Evolutionary conservation across 2,797 vertebrate genomes (phyloP).

Genomic region (Toxotes lorentzi): DNA sequence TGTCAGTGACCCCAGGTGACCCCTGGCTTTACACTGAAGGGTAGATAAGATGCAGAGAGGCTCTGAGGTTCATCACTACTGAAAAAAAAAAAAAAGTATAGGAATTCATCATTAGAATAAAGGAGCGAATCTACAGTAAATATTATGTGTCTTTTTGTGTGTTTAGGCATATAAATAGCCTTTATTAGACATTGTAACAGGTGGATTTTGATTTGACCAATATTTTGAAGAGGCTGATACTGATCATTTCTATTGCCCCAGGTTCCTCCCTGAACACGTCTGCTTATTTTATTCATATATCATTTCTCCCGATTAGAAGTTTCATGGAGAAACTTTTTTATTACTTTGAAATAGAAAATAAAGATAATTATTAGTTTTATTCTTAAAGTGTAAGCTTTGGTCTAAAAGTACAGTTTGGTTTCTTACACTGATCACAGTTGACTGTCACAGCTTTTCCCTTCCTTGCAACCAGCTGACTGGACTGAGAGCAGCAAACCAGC

Average conservation of each 20-base stretch:
- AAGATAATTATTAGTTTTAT: too few species aligned
- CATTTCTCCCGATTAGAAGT: not conserved
- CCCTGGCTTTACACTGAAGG: constrained; percentile 45
- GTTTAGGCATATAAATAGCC: not conserved
- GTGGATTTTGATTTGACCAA: not conserved
- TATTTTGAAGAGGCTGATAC: not conserved
- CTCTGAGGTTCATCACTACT: constrained; percentile 32
- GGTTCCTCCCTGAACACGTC: not conserved
- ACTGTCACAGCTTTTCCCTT: too few species aligned
- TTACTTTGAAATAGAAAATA: too few species aligned
- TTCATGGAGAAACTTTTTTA: too few species aligned
- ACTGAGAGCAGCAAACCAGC: not conserved
- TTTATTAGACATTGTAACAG: not conserved
- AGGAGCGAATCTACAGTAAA: not conserved
- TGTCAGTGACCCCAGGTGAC: constrained; percentile 55
- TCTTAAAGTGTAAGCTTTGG: not conserved
- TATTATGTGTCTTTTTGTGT: not conserved
- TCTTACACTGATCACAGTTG: too few species aligned
- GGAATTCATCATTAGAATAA: constrained; percentile 31
- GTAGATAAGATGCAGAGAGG: constrained; percentile 37
- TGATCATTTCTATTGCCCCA: not conserved
- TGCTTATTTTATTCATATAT: not conserved
- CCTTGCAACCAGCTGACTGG: not conserved
- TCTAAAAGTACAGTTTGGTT: not conserved
- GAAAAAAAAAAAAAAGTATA: not conserved